These are phyloP conservation scores for Diadophis punctatus DNA, from an alignment of 2,113 vertebrate species.

Conservation along the genomic window DNA sequence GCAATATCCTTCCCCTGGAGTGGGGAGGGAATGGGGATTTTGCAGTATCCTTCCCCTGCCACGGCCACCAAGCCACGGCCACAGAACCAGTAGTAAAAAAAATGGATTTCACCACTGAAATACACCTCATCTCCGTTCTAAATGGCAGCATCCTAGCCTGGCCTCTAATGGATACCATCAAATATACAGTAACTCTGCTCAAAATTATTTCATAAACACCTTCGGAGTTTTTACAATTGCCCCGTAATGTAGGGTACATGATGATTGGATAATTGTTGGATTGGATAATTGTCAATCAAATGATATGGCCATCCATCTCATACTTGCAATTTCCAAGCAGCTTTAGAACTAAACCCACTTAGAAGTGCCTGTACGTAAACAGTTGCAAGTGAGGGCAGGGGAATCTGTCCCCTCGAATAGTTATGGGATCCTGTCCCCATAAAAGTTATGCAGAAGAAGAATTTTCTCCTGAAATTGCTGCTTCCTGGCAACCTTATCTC, in stretches of 20 bases:
- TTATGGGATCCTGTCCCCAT: background rate
- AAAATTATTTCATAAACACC: background rate
- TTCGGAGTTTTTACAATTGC: background rate
- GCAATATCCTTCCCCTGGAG: too few relatives aligned
- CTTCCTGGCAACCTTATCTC: background rate
- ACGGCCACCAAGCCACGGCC: too few relatives aligned
- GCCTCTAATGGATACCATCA: background rate
- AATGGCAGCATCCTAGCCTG: background rate
- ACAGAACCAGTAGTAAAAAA: too few relatives aligned
- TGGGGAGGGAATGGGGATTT: too few relatives aligned
- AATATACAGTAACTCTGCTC: background rate
- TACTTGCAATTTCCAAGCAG: background rate
- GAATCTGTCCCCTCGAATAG: background rate
- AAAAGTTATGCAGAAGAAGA: background rate
- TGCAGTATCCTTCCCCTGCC: too few relatives aligned
- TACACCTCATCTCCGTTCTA: rapidly evolving
- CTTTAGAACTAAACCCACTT: background rate
- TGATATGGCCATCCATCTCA: background rate
- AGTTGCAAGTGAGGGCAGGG: background rate
- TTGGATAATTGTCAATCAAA: background rate
- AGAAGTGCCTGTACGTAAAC: background rate
- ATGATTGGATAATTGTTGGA: background rate
- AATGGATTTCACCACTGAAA: too few relatives aligned
- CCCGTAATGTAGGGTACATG: background rate
- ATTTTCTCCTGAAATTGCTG: background rate